Conservation (phyloP, 1,140 invertebrate species). For the Amyelois transitella region DNA sequence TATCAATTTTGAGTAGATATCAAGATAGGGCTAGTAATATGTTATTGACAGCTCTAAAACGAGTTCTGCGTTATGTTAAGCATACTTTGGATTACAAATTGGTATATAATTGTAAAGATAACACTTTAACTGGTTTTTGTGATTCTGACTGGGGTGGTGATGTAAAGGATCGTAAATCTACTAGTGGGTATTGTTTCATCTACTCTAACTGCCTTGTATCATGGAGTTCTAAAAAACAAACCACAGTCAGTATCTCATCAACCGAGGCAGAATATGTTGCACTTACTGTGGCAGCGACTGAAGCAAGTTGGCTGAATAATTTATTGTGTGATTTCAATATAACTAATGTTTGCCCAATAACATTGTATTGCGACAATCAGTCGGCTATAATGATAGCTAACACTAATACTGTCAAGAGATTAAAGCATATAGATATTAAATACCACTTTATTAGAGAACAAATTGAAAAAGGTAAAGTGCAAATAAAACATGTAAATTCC, state of each 20-base stretch:
- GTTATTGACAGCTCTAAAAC: conserved; percentile 24
- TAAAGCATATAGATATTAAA: conserved; percentile 11
- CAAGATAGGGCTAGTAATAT: conserved; percentile 22
- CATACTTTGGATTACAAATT: conserved; percentile 19
- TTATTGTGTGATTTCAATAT: conserved; percentile 5
- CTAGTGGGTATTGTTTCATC: conserved; percentile 32
- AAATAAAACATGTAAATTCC: neutral
- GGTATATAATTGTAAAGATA: conserved; percentile 23
- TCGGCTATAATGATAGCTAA: conserved; percentile 3
- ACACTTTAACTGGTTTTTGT: conserved; percentile 30
- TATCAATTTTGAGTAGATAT: conserved; percentile 26
- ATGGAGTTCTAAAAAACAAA: conserved; percentile 57
- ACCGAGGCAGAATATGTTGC: conserved; percentile 67
- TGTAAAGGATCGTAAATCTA: conserved; percentile 29
- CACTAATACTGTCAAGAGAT: conserved; percentile 3
- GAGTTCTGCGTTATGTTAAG: conserved; percentile 28
- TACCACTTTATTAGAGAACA: conserved; percentile 5
- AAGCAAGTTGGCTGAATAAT: conserved; percentile 14
- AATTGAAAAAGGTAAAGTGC: neutral
- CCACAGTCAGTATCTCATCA: conserved; percentile 46
- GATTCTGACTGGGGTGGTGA: conserved; percentile 40
- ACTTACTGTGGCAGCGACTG: conserved; percentile 40
- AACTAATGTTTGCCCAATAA: conserved; percentile 1
- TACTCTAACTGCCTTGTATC: conserved; percentile 35
- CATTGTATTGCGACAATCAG: conserved; percentile 6